Percentiles rank a stretch among this genome's conserved stretches.
These are phyloP conservation scores for Lepidurus couesii DNA, from an alignment of 1,140 invertebrate genomes.

Conservation along the genomic window DNA sequence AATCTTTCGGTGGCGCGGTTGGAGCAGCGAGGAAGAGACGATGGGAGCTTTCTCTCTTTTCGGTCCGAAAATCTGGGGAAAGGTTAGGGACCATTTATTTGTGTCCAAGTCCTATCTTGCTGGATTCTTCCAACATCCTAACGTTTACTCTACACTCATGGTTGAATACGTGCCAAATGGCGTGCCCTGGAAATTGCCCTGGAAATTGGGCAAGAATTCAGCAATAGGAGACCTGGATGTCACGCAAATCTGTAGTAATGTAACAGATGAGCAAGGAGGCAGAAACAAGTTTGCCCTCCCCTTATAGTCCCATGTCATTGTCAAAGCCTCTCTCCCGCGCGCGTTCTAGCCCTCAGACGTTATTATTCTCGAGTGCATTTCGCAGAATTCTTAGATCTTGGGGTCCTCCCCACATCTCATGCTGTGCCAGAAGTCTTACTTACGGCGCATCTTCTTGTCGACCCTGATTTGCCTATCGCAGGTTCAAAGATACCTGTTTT, in stretches of 20 bases:
- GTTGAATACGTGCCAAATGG: conserved; percentile 8
- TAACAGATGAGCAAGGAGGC: not conserved
- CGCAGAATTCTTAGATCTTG: not conserved
- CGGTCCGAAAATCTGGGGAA: not conserved
- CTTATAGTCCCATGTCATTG: not conserved
- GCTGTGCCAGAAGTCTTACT: not conserved
- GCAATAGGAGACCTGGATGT: not conserved
- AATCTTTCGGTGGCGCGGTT: not conserved
- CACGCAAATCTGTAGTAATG: conserved; percentile 18
- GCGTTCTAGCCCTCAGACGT: not conserved
- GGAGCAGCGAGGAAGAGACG: too few species aligned
- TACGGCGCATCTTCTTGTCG: not conserved
- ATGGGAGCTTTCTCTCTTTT: not conserved
- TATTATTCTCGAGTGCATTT: conserved; percentile 1
- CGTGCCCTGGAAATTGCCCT: not conserved
- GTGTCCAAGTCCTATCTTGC: not conserved
- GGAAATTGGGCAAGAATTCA: not conserved
- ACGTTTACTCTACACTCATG: not conserved
- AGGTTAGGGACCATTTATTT: not conserved
- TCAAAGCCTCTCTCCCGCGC: not conserved
- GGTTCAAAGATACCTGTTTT: not conserved
- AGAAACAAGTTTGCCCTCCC: not conserved
- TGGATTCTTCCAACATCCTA: not conserved
- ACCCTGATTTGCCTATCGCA: not conserved
- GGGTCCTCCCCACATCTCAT: not conserved